A percentile compares a stretch with the other conserved stretches of the same genome.
phyloP scores from a whole-genome alignment of 2,113 vertebrate species.

The Sphaerodactylus townsendi region DNA sequence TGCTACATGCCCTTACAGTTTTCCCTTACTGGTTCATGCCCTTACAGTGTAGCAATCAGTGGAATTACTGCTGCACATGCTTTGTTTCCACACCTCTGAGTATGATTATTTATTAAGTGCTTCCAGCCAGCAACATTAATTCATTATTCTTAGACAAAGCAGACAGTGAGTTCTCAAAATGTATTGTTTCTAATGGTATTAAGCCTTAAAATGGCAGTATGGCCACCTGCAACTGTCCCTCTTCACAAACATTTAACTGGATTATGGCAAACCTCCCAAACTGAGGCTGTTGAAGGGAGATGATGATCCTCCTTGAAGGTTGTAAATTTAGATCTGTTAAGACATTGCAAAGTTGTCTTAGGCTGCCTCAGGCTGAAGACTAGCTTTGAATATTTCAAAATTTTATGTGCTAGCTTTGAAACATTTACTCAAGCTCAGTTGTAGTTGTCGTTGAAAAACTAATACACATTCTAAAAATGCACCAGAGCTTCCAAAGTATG shows the following conservation, averaged over 20 bases:
- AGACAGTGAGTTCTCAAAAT: accelerated
- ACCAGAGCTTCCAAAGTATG: background rate
- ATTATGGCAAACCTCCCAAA: background rate
- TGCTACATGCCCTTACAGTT: slow-evolving; percentile 26
- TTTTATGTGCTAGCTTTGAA: too few relatives aligned
- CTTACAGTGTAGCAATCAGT: slow-evolving; percentile 36
- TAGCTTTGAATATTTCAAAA: too few relatives aligned
- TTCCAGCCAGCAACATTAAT: slow-evolving; percentile 7
- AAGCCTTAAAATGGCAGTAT: background rate
- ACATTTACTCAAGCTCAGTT: too few relatives aligned
- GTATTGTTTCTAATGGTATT: background rate
- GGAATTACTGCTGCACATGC: slow-evolving; percentile 26
- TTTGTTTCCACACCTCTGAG: slow-evolving; percentile 6
- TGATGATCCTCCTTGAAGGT: background rate
- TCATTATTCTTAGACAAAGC: slow-evolving; percentile 15
- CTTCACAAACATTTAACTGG: background rate
- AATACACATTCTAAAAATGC: too few relatives aligned
- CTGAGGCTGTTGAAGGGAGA: background rate
- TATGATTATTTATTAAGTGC: slow-evolving; percentile 33
- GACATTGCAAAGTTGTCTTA: background rate
- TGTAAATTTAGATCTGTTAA: background rate
- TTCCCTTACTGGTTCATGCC: too few relatives aligned
- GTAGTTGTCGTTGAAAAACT: too few relatives aligned
- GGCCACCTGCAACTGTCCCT: background rate
- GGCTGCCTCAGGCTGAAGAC: background rate